Evolutionary conservation across 2,113 vertebrate species (phyloP).

Genomic region (Murina feae): DNA sequence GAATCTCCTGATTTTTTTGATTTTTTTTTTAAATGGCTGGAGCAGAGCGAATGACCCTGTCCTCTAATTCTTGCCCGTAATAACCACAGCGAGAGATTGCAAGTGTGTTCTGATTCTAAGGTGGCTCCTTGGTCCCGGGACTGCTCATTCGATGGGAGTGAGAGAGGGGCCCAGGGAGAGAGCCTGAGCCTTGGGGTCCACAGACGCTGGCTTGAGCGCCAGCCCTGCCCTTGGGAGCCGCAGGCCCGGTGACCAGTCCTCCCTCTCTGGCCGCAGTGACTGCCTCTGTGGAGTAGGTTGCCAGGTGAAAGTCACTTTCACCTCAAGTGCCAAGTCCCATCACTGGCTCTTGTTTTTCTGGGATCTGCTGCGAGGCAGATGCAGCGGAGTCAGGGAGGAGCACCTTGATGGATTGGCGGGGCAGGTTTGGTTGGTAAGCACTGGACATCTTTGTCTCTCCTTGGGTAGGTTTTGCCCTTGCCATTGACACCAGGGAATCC

Average conservation of each 20-base stretch:
- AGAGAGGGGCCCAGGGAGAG: background rate
- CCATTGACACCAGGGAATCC: background rate
- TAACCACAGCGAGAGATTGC: background rate
- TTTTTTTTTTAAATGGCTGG: background rate
- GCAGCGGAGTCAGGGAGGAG: background rate
- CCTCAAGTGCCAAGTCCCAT: background rate
- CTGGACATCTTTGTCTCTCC: background rate
- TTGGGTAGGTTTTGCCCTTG: background rate
- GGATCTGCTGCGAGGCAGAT: background rate
- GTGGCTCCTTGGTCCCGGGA: background rate
- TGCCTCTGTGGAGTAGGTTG: background rate
- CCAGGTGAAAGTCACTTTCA: background rate
- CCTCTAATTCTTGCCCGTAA: background rate
- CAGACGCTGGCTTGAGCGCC: background rate
- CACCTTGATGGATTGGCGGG: too few species aligned
- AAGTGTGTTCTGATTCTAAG: background rate
- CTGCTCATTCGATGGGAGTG: background rate
- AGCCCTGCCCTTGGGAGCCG: background rate
- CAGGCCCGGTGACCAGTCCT: rapidly evolving
- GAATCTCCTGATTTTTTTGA: background rate
- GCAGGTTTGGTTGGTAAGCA: background rate
- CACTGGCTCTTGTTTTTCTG: background rate
- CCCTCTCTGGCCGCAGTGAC: background rate
- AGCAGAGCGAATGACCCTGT: background rate
- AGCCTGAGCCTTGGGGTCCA: background rate